Evolutionary conservation across 2,888 invertebrate genomes (phyloP).

Genomic region (Liposcelis brunnea): DNA sequence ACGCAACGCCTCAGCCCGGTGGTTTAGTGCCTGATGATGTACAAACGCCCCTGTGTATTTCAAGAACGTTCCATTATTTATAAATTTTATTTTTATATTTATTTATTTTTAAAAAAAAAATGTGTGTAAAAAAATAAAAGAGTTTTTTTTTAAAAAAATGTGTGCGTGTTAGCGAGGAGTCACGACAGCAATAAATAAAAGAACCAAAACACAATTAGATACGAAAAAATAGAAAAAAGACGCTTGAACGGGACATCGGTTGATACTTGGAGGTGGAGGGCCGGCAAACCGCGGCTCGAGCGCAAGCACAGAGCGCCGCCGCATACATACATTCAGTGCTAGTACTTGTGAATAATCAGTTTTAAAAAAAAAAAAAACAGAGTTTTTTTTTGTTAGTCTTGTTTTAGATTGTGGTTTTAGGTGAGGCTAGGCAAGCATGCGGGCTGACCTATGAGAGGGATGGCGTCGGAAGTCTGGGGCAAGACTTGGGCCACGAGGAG

Average conservation of each 20-base stretch:
- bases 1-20: too few species aligned
- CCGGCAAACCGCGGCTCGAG: conserved; percentile 12
- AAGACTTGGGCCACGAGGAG: conserved; percentile 98
- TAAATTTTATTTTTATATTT: neutral
- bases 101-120: too few species aligned
- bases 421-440: conserved; percentile 10
- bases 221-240: conserved; percentile 23
- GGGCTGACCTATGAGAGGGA: conserved; percentile 85
- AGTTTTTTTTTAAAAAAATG: too few species aligned
- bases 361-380: conserved; percentile 5
- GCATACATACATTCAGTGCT: conserved; percentile 7
- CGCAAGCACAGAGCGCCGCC: too few species aligned
- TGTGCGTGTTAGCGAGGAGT: conserved; percentile 13
- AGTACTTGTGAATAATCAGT: conserved; percentile 7
- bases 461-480: conserved; percentile 98
- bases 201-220: conserved; percentile 7
- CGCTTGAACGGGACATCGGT: conserved; percentile 34
- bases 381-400: conserved; percentile 5
- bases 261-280: conserved; percentile 39
- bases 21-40: too few species aligned
- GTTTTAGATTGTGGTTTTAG: conserved; percentile 7
- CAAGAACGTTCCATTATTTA: too few species aligned
- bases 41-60: too few species aligned
- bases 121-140: too few species aligned
- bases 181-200: conserved; percentile 13